Conservation (phyloP, 2,888 invertebrate genomes). For the Pelosia muscerda region DNA sequence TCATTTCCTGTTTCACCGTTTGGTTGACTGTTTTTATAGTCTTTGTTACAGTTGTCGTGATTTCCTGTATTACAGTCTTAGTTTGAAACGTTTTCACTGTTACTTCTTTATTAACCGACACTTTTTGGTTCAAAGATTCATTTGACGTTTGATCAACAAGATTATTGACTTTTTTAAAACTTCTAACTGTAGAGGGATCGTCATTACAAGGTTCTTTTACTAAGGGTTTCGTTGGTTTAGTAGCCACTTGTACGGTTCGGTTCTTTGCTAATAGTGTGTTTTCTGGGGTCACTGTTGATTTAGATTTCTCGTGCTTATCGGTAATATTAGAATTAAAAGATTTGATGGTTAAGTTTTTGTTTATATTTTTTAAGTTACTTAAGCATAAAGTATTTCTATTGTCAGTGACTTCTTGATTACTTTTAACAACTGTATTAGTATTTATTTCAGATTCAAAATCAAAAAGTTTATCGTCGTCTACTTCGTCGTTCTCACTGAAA, state of each 20-base stretch:
- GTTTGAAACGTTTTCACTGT: constrained; percentile 80
- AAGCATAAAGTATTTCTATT: constrained; percentile 54
- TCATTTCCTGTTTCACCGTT: constrained; percentile 72
- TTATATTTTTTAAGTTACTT: constrained; percentile 65
- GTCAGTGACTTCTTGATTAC: constrained; percentile 36
- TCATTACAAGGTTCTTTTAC: constrained; percentile 44
- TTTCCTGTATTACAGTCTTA: constrained; percentile 80
- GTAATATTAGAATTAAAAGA: constrained; percentile 46
- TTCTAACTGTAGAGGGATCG: constrained; percentile 41
- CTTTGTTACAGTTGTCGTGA: constrained; percentile 83
- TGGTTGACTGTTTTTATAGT: constrained; percentile 81
- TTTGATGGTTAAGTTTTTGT: constrained; percentile 67
- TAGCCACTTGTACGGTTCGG: constrained; percentile 55
- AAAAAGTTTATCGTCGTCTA: constrained; percentile 49
- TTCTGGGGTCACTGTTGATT: constrained; percentile 38
- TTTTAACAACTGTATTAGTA: constrained; percentile 55
- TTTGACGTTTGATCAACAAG: constrained; percentile 38
- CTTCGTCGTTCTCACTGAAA: constrained; percentile 56
- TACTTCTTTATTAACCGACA: constrained; percentile 71
- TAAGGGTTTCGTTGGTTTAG: constrained; percentile 58
- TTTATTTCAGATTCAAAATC: constrained; percentile 67
- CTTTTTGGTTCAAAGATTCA: constrained; percentile 61
- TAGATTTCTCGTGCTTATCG: constrained; percentile 31
- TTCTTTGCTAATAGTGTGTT: constrained; percentile 45
- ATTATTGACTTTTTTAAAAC: constrained; percentile 32